Evolutionary conservation across 2,888 invertebrate genomes (phyloP).

Genomic region (Nomada flava): DNA sequence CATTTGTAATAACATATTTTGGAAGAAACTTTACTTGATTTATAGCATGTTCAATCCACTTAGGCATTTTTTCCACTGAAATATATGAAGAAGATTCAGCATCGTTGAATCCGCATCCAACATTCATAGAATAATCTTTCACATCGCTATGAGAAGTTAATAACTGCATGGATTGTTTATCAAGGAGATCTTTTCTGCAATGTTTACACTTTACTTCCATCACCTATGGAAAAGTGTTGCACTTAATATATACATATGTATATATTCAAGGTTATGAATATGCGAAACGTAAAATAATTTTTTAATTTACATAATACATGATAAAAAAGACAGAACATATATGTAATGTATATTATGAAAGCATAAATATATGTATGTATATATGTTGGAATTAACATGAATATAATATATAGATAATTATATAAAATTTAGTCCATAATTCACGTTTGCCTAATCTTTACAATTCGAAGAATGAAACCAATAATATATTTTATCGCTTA

Average conservation of each 20-base stretch:
- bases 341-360: background rate
- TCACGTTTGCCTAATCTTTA: background rate
- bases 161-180: constrained; percentile 34
- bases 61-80: constrained; percentile 57
- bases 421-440: background rate
- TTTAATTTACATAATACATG: background rate
- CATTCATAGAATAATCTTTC: constrained; percentile 33
- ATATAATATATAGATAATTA: background rate
- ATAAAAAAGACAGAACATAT: background rate
- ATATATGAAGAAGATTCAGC: constrained; percentile 57
- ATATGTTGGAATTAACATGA: background rate
- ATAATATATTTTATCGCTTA: background rate
- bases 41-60: constrained; percentile 60
- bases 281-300: background rate
- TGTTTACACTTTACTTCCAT: constrained; percentile 64
- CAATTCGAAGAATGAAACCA: background rate
- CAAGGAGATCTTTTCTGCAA: constrained; percentile 61
- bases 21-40: constrained; percentile 54
- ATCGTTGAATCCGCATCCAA: constrained; percentile 41
- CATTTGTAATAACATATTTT: constrained; percentile 7
- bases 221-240: constrained; percentile 13
- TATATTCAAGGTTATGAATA: constrained; percentile 19
- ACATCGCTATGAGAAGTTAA: constrained; percentile 55
- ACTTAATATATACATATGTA: background rate
- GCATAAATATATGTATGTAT: background rate